Base-by-base conservation (phyloP, 1,140 invertebrate species). In the Drosophila miranda region DNA sequence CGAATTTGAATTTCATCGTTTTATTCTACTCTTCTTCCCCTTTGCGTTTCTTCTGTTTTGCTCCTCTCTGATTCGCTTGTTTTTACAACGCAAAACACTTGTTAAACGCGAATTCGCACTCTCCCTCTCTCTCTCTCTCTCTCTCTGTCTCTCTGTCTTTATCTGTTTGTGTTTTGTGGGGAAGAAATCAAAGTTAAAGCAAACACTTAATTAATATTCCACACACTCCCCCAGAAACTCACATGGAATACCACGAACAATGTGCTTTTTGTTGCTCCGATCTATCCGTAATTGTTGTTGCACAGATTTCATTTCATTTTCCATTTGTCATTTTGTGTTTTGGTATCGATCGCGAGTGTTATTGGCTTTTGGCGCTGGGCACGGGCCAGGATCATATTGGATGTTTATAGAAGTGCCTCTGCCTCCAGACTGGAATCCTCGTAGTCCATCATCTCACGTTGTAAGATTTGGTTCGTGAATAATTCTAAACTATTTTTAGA, bases 81-180 rank as follows among this genome's bases (percentile, higher is more conserved):
- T 74, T 75, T 87, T 84, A 84, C 81, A 84, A 86, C 81, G 81
- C 77, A 78, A 87, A 86, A 86, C 81, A 86, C 82, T 86, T 86
- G 81, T 86, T 75, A 38, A 38, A 38, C 34, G 34, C 55, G 30
- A 52, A 44, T 74, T 43, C 56, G 49, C 46, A 58, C 50, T 41
- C 46, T 49, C 44, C 55, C 54, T 44, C 43, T 49, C 44, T 58
- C 54, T 44, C 43, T 41, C 14, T 54, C 3, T 13, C 34, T 13
- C 11, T 13, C 3, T 38, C 34, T 13, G 16, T 16, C 30, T 3
- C 34, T 34, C 34, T 38, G 4, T 38, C 34, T 38, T 11, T 38
- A 38, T 38, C 34, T 38, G 34, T 13, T 38, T 13, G 34, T 38
- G 11, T 11, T 11, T 13, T 13, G 11, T 38, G 34, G 78, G 74